Percentiles rank a stretch among this genome's conserved stretches.
These are phyloP conservation scores for Etia nguti DNA, from an alignment of 2,113 vertebrate species.

Conservation along the genomic window DNA sequence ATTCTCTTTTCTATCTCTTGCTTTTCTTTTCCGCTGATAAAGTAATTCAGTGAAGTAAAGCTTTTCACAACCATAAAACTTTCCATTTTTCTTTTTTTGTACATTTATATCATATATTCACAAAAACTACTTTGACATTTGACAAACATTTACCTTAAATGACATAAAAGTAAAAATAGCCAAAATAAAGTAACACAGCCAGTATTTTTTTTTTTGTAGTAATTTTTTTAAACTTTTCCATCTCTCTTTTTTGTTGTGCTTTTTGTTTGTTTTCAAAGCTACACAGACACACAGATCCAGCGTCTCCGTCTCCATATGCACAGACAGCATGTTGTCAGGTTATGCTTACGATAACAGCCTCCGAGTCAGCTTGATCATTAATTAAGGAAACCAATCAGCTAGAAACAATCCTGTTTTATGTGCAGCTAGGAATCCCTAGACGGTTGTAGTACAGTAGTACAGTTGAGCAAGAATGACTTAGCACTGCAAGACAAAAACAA, in stretches of 20 bases:
- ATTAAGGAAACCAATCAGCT: neutral
- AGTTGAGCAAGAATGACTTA: conserved; percentile 36
- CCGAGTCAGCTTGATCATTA: neutral
- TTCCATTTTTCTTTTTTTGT: conserved; percentile 53
- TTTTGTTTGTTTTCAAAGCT: conserved; percentile 59
- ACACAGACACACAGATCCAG: conserved; percentile 16
- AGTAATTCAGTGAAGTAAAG: conserved; percentile 70
- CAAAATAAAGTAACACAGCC: conserved; percentile 38
- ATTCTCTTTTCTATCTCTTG: conserved; percentile 51
- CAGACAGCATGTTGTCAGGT: conserved; percentile 13
- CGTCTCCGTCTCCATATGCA: conserved; percentile 23
- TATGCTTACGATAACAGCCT: conserved; percentile 22
- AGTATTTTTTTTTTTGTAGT: conserved; percentile 41
- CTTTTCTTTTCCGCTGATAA: conserved; percentile 57
- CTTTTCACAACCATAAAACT: conserved; percentile 73
- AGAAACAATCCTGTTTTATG: conserved; percentile 16
- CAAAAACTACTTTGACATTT: conserved; percentile 74
- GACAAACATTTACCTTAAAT: conserved; percentile 76
- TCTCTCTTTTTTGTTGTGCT: conserved; percentile 64
- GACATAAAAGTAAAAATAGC: conserved; percentile 70
- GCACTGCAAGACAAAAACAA: conserved; percentile 62
- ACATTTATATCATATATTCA: conserved; percentile 69
- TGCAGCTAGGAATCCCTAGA: conserved; percentile 21
- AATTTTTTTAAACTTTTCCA: conserved; percentile 18
- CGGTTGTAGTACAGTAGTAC: neutral